A percentile compares a stretch with the other conserved stretches of the same genome.
Evolutionary conservation across 35 echinoderm and acorn worm species (phyloP).

Genomic region (Holothuria glaberrima): DNA sequence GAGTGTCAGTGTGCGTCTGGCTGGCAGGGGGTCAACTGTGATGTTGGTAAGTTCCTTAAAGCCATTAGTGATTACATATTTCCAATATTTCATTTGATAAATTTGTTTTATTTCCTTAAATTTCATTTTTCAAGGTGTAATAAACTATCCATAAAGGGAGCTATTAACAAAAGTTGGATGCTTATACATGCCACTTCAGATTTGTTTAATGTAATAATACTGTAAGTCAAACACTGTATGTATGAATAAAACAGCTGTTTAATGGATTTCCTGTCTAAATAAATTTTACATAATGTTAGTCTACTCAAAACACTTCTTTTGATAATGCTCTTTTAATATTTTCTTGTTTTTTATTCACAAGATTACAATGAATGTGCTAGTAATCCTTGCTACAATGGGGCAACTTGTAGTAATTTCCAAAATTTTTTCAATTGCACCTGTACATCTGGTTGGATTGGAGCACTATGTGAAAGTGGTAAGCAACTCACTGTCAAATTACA

Average conservation of each 20-base stretch:
- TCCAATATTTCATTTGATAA: no score
- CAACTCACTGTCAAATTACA: not conserved
- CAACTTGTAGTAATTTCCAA: slow-evolving; percentile 55
- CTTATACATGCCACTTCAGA: no score
- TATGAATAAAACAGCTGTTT: no score
- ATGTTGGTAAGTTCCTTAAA: slow-evolving; percentile 51
- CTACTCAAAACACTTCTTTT: not conserved
- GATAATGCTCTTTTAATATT: not conserved
- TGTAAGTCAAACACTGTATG: no score
- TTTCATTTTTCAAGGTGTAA: no score
- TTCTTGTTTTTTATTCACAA: slow-evolving; percentile 2
- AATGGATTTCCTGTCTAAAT: not conserved
- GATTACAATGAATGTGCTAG: slow-evolving; percentile 87
- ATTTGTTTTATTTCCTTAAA: no score
- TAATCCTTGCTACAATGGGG: slow-evolving; percentile 73
- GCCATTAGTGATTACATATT: no score
- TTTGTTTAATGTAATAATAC: no score
- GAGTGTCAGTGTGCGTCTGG: slow-evolving; percentile 55
- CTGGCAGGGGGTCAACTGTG: slow-evolving; percentile 66
- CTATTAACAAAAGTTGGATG: no score
- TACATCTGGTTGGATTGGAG: slow-evolving; percentile 63
- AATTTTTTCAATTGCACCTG: slow-evolving; percentile 76
- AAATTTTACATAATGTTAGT: not conserved
- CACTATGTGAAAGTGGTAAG: slow-evolving; percentile 71
- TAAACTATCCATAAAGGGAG: no score